These are phyloP conservation scores for Drosophila athabasca DNA, from an alignment of 1,140 invertebrate species.

Conservation along the genomic window DNA sequence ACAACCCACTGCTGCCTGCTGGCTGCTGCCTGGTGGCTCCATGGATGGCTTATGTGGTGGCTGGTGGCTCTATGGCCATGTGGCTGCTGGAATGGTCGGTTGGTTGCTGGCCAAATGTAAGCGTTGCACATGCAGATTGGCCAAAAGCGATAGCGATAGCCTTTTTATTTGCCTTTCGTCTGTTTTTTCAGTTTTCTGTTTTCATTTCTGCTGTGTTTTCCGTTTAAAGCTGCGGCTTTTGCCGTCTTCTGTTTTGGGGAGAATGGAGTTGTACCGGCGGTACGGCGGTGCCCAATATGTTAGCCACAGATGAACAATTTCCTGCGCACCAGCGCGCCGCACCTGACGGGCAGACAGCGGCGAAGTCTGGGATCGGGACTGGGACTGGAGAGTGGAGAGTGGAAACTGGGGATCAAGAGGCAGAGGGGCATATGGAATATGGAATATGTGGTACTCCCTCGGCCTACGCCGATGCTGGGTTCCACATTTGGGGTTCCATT, in stretches of 20 bases:
- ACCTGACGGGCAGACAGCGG: conserved; percentile 37
- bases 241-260: conserved; percentile 19
- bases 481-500: conserved; percentile 36
- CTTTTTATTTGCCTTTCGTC: conserved; percentile 65
- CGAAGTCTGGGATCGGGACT: conserved; percentile 9
- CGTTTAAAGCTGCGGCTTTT: neutral
- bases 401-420: conserved; percentile 3
- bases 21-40: too few relatives aligned
- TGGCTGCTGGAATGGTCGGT: conserved; percentile 2
- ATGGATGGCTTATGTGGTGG: too few relatives aligned
- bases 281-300: conserved; percentile 52
- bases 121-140: conserved; percentile 74
- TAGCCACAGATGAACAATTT: conserved; percentile 72
- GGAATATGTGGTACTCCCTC: neutral
- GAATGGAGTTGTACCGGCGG: conserved; percentile 46
- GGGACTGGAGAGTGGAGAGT: neutral
- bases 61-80: neutral
- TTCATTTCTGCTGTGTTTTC: conserved; percentile 19
- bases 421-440: conserved; percentile 1
- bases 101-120: conserved; percentile 8
- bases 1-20: too few relatives aligned
- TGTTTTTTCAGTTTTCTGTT: conserved; percentile 19
- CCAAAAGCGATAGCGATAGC: conserved; percentile 78
- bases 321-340: conserved; percentile 43
- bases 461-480: conserved; percentile 35